Base-by-base conservation (phyloP, 92 coral and sea anemone genomes). In the Diadumene lineata region DNA sequence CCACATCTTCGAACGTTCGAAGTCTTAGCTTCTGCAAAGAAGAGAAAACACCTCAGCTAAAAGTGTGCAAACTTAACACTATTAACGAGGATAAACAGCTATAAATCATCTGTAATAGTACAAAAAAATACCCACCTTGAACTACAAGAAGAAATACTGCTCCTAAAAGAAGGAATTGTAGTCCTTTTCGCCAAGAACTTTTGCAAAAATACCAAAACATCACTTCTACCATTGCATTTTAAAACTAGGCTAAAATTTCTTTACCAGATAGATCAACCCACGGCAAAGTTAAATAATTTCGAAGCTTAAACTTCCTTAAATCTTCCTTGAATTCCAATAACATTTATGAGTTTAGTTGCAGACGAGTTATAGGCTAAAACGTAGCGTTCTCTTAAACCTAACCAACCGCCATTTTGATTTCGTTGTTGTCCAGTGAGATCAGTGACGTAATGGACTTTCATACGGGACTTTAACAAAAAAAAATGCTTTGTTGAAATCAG, bases 401-500 rank as follows among this genome's bases (percentile, higher is more conserved):
- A 30, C 46, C 80, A 70, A 68, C 97, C 97, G 86, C 97, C 97
- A 91, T 91, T 91, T 91, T 80, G 72, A 66, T 85, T 48, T 79
- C 86, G 32, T 24, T 79, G 83, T 87, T 90, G 81, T 71, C 72
- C 79, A 78, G 77, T 73, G 80, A 80, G 82, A 70, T 28, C 74
- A 34, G 71, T 91, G 92, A 91, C 97, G 97, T 87, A 86, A 84
- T 79, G 51, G 28, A 48, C 38, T 27, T 31, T 29, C 82, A 78
- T 78, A 53, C 82, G 82, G 82, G 82, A 56, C 30, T 48, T 74
- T 50, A 10, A 32, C 68, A 17, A 21, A 26, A n/a, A 26, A n/a
- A n/a, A 34, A 15, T 43, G 24, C 21, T 34, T 63, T 62, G 46
- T 61, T 60, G 60, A 0, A 74, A 60, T 60, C 79, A 74, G 79